Evolutionary conservation across 2,888 invertebrate species (phyloP), one percentile per base, ranked within the genome.

Genomic region (Morpho achilles): DNA sequence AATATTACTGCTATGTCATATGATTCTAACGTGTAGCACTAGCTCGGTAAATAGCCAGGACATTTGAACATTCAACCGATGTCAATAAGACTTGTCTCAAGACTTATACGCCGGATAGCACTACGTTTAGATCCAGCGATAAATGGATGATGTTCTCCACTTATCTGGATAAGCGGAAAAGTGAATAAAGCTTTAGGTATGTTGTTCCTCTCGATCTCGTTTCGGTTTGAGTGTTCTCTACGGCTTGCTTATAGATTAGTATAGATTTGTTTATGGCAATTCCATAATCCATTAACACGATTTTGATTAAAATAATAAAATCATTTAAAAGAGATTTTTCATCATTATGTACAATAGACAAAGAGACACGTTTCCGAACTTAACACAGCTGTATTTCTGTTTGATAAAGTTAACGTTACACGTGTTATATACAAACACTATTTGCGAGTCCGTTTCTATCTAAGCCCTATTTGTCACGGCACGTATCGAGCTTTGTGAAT

Each of bases 101-200:
- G 53, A 53, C 22, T 41, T 7, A 46, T 46, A 9, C 40, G 40
- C 46, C 22, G 22, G 16, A 22, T 9, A 9, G 16, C 2, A 7
- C 41, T 32, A 48, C 48, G 48, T 54, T 54, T 48, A 42, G 23
- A 44, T 39, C 52, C 50, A 39, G 41, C 53, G 32, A 53, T 57
- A 57, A 60, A 58, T 59, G 57, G 57, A 57, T 53, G 58, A 57
- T 49, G 60, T 59, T 59, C 39, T 56, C 58, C 58, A 58, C 64
- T 68, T 64, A 64, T 64, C 55, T 51, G 55, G 58, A 57, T 58
- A 53, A 62, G 58, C 53, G 64, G 60, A 60, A 60, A 67, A 64
- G 56, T 60, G 67, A 67, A 67, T 61, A 65, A 60, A 62, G 58
- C 59, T 60, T 58, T 64, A 63, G 60, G 62, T 66, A 66, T 58